These are phyloP conservation scores for Hirtodrosophila cameraria DNA, from an alignment of 2,888 invertebrate genomes.

Conservation along the genomic window DNA sequence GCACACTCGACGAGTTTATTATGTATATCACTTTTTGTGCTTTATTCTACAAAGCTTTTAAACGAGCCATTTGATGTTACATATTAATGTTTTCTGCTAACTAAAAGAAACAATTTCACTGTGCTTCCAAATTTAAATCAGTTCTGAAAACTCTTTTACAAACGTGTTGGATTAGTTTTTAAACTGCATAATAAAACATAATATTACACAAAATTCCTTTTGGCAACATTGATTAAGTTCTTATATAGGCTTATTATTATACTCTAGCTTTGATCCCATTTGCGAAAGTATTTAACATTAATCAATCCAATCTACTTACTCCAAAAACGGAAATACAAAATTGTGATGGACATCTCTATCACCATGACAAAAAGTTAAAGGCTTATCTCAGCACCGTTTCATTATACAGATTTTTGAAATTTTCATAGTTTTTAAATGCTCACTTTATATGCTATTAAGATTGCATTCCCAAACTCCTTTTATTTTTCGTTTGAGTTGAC, in stretches of 20 bases:
- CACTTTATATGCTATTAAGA: conserved; percentile 3
- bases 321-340: conserved; percentile 6
- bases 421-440: conserved; percentile 22
- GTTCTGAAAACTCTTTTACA: not conserved
- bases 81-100: not conserved
- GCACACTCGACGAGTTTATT: too few species aligned
- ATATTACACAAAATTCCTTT: conserved; percentile 5
- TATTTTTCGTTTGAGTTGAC: conserved; percentile 51
- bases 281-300: conserved; percentile 63
- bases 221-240: conserved; percentile 28
- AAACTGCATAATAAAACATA: not conserved
- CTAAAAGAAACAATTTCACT: not conserved
- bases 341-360: conserved; percentile 1
- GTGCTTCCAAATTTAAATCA: not conserved
- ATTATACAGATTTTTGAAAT: conserved; percentile 61
- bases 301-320: conserved; percentile 66
- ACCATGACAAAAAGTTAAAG: not conserved
- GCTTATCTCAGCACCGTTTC: conserved; percentile 29
- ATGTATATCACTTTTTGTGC: conserved; percentile 19
- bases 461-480: not conserved
- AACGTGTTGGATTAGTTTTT: conserved; percentile 4
- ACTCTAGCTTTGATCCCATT: conserved; percentile 60
- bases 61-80: conserved; percentile 6
- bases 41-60: not conserved
- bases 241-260: conserved; percentile 44